Evolutionary conservation across 2,113 vertebrate species (phyloP), one percentile per base, ranked within the genome.

Genomic region (Henicopernis longicauda): DNA sequence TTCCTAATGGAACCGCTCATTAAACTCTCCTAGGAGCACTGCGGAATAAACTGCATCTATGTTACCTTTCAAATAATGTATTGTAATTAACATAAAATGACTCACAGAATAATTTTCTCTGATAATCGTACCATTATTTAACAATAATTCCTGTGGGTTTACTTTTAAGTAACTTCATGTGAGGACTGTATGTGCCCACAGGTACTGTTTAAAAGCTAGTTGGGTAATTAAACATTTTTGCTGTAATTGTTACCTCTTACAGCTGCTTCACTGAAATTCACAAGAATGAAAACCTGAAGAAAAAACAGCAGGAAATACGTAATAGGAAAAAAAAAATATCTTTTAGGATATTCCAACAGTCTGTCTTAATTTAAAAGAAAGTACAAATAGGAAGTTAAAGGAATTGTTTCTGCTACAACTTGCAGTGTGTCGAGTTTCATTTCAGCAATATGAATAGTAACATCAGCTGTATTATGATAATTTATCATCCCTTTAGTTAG

Each of bases 71-170:
- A 97, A 96, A 91, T 93, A 92, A 62, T 87, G 40, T 34, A 66
- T 88, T 95, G 71, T 92, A 95, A 95, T 95, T 95, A 95, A 86
- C 77, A 65, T 94, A 38, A 95, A 93, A 84, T 96, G 91, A 76
- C 72, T 97, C 86, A 86, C 55, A 47, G 69, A 91, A 83, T 91
- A 72, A 94, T 93, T 91, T 72, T 93, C 93, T 92, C 91, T 96
- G 95, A 95, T 97, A 94, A 88, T 95, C 52, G 1, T 87, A 49
- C 89, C 80, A 90, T 97, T 96, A 95, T 91, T 95, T 94, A 90
- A 93, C 95, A 94, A 67, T 97, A 94, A 96, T 93, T 97, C 94
- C 71, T 96, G 91, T 95, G 90, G 89, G 73, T 95, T 97, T 96
- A 59, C 83, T 97, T 96, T 96, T 95, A 97, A 92, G 80, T 95